Evolutionary conservation across 2,113 vertebrate species (phyloP).

Genomic region (Hippocampus guttulatus): DNA sequence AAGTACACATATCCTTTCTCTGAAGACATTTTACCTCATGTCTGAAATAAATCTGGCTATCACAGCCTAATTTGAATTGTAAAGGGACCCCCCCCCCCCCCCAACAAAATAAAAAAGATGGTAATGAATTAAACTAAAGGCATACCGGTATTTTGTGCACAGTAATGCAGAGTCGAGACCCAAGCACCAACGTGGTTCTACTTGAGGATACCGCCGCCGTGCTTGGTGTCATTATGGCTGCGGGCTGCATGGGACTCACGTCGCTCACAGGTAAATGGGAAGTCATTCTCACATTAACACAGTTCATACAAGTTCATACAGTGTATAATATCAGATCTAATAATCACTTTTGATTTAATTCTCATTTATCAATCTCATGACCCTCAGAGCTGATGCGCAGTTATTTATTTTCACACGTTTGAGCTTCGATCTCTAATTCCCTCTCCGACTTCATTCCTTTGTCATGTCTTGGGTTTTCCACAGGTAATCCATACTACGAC

Average conservation of each 20-base stretch:
- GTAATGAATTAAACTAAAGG: not conserved
- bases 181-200: constrained; percentile 94
- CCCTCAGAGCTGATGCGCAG: not conserved
- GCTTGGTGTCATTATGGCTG: constrained; percentile 85
- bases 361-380: not conserved
- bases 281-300: not conserved
- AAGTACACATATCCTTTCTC: no score
- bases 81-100: no score
- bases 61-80: no score
- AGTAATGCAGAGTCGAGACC: constrained; percentile 95
- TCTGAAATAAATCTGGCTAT: no score
- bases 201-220: constrained; percentile 95
- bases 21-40: not conserved
- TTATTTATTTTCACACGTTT: not conserved
- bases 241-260: constrained; percentile 93
- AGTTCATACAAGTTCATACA: not conserved
- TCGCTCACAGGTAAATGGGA: constrained; percentile 84
- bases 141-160: constrained; percentile 29
- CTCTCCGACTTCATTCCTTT: no score
- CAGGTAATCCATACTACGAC: constrained; percentile 89
- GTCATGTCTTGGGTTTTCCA: not conserved
- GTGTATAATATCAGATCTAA: not conserved
- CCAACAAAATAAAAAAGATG: not conserved
- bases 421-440: not conserved
- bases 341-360: constrained; percentile 2